A percentile compares a stretch with the other conserved stretches of the same genome.
These are phyloP conservation scores for Diabrotica virgifera DNA, from an alignment of 1,140 invertebrate species.

Conservation along the genomic window DNA sequence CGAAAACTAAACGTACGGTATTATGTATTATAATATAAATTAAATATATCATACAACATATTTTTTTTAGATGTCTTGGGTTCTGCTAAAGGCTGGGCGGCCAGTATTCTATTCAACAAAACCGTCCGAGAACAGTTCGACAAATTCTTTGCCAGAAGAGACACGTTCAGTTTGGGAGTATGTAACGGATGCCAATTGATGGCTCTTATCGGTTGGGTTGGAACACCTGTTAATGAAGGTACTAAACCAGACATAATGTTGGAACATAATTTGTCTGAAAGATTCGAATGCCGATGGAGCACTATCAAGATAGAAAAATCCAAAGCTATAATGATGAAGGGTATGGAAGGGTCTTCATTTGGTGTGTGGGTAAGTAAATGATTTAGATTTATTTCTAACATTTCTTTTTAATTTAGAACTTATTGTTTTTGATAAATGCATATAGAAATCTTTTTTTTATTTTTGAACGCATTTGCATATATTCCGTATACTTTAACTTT, in stretches of 20 bases:
- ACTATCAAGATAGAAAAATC: slow-evolving; percentile 67
- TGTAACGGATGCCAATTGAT: slow-evolving; percentile 98
- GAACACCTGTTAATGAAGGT: slow-evolving; percentile 29
- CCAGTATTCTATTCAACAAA: slow-evolving; percentile 75
- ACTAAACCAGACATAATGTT: slow-evolving; percentile 67
- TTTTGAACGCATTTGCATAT: too few species aligned
- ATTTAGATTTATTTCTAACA: neutral
- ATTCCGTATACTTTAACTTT: too few species aligned
- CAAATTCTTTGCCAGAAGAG: slow-evolving; percentile 64
- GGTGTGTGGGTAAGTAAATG: slow-evolving; percentile 78
- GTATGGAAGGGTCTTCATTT: slow-evolving; percentile 79
- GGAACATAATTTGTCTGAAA: slow-evolving; percentile 81
- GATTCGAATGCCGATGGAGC: slow-evolving; percentile 89
- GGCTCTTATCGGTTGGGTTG: slow-evolving; percentile 79
- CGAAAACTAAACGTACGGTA: too few species aligned
- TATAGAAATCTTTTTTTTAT: too few species aligned
- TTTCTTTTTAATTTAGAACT: neutral
- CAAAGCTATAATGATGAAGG: slow-evolving; percentile 80
- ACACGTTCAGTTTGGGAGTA: slow-evolving; percentile 94
- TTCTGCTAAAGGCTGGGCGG: slow-evolving; percentile 97
- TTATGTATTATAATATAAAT: too few species aligned
- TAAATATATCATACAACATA: neutral
- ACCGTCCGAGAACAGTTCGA: slow-evolving; percentile 67
- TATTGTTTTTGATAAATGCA: neutral
- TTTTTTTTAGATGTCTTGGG: slow-evolving; percentile 81